phyloP scores from a whole-genome alignment of 2,888 invertebrate genomes.

The Dendrolimus houi region DNA sequence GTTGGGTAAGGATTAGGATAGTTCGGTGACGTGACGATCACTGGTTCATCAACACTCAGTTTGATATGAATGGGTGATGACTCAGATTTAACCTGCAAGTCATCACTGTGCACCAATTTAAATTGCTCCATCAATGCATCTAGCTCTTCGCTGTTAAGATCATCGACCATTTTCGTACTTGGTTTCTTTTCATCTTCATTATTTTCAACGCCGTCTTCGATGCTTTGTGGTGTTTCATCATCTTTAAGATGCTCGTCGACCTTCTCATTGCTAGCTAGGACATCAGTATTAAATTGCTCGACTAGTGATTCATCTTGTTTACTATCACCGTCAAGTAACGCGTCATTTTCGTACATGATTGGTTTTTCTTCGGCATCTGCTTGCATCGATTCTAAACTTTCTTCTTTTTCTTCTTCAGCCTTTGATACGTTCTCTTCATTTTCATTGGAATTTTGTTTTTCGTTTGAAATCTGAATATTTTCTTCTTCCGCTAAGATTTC shows the following conservation, averaged over 20 bases:
- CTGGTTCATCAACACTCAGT: constrained; percentile 32
- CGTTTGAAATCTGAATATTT: neutral
- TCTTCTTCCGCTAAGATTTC: neutral
- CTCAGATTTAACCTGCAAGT: constrained; percentile 26
- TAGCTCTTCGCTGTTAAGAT: constrained; percentile 29
- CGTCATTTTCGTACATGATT: constrained; percentile 32
- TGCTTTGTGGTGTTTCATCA: constrained; percentile 6
- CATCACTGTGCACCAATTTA: constrained; percentile 19
- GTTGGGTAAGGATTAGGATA: constrained; percentile 46
- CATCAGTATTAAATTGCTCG: constrained; percentile 1
- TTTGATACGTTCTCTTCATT: constrained; percentile 10
- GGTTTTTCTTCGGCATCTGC: constrained; percentile 10
- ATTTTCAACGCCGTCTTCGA: constrained; percentile 7
- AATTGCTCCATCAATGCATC: constrained; percentile 35
- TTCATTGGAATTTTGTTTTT: constrained; percentile 1
- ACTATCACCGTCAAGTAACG: constrained; percentile 21
- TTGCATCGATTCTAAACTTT: constrained; percentile 9
- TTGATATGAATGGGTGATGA: constrained; percentile 27
- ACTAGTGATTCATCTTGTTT: constrained; percentile 13
- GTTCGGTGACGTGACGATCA: constrained; percentile 40
- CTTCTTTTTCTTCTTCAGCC: constrained; percentile 10
- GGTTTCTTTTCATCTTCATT: constrained; percentile 4
- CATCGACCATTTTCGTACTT: constrained; percentile 19
- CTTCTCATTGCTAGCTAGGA: neutral
- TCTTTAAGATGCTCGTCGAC: constrained; percentile 1